Conservation (phyloP, 2,797 vertebrate genomes). For the Falco cherrug region DNA sequence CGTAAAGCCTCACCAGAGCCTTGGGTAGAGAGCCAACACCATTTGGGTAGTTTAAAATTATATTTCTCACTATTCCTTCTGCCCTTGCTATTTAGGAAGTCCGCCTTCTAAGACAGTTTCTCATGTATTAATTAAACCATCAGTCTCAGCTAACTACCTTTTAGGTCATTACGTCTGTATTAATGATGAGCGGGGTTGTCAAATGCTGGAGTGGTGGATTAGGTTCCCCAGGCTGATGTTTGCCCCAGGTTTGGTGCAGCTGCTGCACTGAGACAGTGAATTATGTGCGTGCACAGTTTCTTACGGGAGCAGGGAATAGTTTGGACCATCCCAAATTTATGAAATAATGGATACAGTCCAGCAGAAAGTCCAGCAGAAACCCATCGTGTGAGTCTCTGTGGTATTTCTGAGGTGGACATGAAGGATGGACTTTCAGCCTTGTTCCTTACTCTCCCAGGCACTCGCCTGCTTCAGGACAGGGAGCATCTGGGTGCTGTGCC, state of each 20-base stretch:
- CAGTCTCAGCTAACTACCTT: neutral
- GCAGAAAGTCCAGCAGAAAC: neutral
- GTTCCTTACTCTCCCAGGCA: neutral
- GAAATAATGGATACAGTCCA: neutral
- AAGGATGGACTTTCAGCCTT: neutral
- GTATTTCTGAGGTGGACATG: rapidly evolving
- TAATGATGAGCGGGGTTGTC: rapidly evolving
- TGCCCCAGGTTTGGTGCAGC: neutral
- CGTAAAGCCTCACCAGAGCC: neutral
- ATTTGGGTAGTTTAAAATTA: neutral
- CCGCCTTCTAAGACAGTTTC: neutral
- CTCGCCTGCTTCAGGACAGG: neutral
- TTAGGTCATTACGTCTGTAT: neutral
- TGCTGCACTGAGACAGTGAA: neutral
- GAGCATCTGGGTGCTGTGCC: neutral
- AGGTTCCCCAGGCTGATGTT: neutral
- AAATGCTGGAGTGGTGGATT: neutral
- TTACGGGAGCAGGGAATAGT: neutral
- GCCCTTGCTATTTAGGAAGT: neutral
- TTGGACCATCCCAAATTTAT: neutral
- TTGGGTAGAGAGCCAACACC: neutral
- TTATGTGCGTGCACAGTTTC: rapidly evolving
- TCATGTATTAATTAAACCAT: neutral
- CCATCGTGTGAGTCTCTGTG: rapidly evolving
- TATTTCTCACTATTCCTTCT: neutral